Conservation (phyloP, 1,140 invertebrate genomes). For the Gryon sp. region DNA sequence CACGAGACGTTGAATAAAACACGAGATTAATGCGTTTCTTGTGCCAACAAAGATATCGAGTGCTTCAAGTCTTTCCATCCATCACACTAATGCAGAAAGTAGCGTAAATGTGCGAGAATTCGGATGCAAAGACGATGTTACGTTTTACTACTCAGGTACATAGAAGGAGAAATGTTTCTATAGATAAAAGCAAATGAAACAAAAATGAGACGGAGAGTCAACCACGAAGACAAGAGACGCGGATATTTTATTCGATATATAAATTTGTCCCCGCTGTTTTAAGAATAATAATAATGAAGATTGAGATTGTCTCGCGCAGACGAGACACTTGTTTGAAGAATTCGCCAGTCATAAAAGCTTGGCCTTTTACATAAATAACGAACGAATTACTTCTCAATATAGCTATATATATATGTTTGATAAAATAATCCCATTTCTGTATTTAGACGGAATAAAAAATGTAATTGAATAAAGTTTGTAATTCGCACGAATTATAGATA, state of each 20-base stretch:
- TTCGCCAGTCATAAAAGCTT: conserved; percentile 2
- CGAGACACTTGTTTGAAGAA: conserved; percentile 44
- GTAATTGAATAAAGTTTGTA: no score
- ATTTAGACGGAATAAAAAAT: no score
- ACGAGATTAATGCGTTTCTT: conserved; percentile 58
- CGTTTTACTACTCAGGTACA: conserved; percentile 33
- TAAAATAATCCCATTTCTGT: no score
- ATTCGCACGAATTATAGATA: no score
- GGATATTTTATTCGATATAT: conserved; percentile 41
- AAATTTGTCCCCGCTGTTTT: conserved; percentile 44
- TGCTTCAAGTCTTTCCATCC: conserved; percentile 34
- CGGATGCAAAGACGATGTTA: conserved; percentile 29
- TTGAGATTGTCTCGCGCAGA: conserved; percentile 29
- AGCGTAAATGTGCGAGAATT: conserved; percentile 45
- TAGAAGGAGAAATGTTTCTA: neutral
- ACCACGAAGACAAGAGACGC: conserved; percentile 14
- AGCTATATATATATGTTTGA: no score
- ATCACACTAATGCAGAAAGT: conserved; percentile 28
- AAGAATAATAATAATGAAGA: conserved; percentile 37
- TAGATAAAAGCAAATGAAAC: conserved; percentile 50
- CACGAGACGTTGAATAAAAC: conserved; percentile 58
- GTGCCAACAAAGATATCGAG: conserved; percentile 33
- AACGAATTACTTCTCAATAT: no score
- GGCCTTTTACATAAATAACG: conserved; percentile 28
- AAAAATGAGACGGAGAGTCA: conserved; percentile 10